Evolutionary conservation across 1,140 invertebrate species (phyloP).

Genomic region (Apis florea): DNA sequence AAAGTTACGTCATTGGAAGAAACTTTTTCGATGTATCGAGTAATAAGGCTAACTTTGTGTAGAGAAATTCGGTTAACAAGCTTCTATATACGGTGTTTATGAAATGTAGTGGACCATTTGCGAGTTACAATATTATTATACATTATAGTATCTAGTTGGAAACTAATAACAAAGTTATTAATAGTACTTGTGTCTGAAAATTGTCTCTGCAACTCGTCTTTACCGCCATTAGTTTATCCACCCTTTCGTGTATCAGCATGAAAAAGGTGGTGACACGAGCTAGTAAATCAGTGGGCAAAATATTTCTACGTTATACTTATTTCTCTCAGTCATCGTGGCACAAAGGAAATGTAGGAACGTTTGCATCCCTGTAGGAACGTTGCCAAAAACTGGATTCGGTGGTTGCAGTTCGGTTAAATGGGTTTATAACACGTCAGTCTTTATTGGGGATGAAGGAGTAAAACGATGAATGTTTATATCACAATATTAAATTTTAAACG

Average conservation of each 20-base stretch:
- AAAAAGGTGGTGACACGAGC: background rate
- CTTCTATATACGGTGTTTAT: background rate
- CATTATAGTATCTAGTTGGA: background rate
- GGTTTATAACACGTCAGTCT: constrained; percentile 10
- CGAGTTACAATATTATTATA: constrained; percentile 4
- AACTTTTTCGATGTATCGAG: background rate
- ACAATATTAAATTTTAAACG: accelerated
- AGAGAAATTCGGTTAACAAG: background rate
- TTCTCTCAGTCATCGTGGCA: background rate
- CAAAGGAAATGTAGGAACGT: constrained; percentile 17
- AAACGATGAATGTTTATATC: background rate
- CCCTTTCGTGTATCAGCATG: background rate
- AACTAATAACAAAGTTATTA: constrained; percentile 6
- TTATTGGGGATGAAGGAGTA: background rate
- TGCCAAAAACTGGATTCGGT: constrained; percentile 15
- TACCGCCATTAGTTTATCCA: background rate
- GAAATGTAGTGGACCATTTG: background rate
- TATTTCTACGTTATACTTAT: background rate
- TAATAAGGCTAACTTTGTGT: background rate
- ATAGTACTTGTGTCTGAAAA: background rate
- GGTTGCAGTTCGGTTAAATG: constrained; percentile 14
- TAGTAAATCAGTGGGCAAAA: constrained; percentile 2
- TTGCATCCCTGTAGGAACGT: background rate
- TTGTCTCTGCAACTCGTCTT: background rate
- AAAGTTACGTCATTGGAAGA: background rate